phyloP scores from a whole-genome alignment of 2,113 vertebrate genomes.

The Rhinolophus sinicus region DNA sequence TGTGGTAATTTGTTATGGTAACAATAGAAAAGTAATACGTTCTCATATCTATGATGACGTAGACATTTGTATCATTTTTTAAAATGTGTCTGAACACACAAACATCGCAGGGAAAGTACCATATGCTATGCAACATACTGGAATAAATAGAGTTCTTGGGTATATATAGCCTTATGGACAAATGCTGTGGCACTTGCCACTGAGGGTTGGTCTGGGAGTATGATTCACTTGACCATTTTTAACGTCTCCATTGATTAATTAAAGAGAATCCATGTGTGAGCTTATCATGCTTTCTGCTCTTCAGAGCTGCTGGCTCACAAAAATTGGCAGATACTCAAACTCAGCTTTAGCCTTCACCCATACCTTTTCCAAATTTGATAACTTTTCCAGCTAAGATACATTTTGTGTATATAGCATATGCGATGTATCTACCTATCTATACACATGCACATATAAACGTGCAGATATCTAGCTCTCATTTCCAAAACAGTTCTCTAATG shows the following conservation, averaged over 20 bases:
- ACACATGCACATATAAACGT: too few species aligned
- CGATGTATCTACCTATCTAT: background rate
- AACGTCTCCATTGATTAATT: background rate
- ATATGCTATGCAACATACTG: background rate
- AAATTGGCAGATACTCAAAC: constrained; percentile 32
- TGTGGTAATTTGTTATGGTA: background rate
- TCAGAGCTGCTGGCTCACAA: background rate
- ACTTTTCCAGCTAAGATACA: background rate
- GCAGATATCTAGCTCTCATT: background rate
- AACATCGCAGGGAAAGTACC: background rate
- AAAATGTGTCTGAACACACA: background rate
- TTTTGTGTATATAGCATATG: background rate
- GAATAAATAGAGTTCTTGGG: background rate
- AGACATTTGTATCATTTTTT: background rate
- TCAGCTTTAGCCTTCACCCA: background rate
- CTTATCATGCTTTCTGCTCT: background rate
- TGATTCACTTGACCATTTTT: background rate
- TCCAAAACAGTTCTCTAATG: background rate
- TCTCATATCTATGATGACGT: background rate
- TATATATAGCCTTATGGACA: background rate
- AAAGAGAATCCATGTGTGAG: background rate
- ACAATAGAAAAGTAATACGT: background rate
- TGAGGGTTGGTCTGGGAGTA: background rate
- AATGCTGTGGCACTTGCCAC: background rate
- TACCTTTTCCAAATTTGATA: background rate